Conservation (phyloP, 2,113 vertebrate species). For the Bujurquina vittata region DNA sequence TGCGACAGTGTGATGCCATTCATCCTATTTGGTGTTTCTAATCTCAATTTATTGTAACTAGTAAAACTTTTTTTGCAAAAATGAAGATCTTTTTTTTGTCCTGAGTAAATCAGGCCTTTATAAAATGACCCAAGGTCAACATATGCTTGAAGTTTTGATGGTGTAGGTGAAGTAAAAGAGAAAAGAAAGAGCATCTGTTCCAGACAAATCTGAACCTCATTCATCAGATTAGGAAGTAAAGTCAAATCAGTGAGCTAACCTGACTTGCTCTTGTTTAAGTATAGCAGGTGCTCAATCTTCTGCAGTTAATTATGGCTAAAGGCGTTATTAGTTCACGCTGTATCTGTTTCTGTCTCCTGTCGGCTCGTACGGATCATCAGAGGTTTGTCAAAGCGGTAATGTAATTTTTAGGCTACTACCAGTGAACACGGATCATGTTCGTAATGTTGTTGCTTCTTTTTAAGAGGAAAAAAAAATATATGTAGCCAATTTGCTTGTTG, state of each 20-base stretch:
- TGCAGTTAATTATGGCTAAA: conserved; percentile 68
- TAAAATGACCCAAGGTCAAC: conserved; percentile 42
- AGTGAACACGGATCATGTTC: conserved; percentile 21
- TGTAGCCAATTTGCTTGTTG: conserved; percentile 33
- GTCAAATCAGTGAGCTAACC: conserved; percentile 59
- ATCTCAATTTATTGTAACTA: not conserved
- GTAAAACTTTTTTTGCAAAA: conserved; percentile 23
- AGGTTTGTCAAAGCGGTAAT: conserved; percentile 44
- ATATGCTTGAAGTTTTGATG: conserved; percentile 29
- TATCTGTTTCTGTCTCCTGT: conserved; percentile 46
- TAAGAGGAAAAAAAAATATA: not conserved
- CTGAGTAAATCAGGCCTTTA: conserved; percentile 34
- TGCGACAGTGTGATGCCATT: not conserved
- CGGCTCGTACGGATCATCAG: conserved; percentile 29
- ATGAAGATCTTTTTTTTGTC: conserved; percentile 21
- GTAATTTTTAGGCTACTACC: conserved; percentile 27
- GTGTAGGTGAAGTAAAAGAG: conserved; percentile 41
- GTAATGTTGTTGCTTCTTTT: conserved; percentile 28
- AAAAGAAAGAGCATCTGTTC: conserved; percentile 53
- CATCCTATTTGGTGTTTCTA: not conserved
- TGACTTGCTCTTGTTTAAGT: conserved; percentile 55
- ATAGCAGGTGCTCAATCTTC: conserved; percentile 64
- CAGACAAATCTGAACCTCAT: conserved; percentile 16
- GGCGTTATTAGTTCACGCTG: conserved; percentile 59
- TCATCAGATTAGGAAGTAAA: conserved; percentile 60